phyloP scores from a whole-genome alignment of 2,113 vertebrate species.

The Vidua macroura region DNA sequence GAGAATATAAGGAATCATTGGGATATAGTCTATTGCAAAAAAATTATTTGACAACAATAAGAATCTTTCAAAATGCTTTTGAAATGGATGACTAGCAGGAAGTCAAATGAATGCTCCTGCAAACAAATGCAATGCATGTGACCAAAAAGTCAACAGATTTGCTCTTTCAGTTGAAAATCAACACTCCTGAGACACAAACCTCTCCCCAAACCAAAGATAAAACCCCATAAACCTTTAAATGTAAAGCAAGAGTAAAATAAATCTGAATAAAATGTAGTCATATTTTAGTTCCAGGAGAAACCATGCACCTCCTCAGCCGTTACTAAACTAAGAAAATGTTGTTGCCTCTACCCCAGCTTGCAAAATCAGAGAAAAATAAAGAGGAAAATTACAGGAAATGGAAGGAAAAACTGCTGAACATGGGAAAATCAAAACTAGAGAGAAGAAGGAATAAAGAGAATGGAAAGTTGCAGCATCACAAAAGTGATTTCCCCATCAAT shows the following conservation, averaged over 20 bases:
- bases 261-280: not conserved
- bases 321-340: not conserved
- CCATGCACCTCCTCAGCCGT: not conserved
- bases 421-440: not conserved
- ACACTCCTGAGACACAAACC: not conserved
- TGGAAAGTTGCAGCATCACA: not conserved
- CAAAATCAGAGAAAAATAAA: not conserved
- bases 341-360: not conserved
- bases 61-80: not conserved
- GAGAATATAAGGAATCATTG: not conserved
- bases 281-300: not conserved
- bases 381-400: not conserved
- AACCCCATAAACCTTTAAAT: not conserved
- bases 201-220: not conserved
- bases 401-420: not conserved
- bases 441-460: not conserved
- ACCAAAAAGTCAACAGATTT: slow-evolving; percentile 14
- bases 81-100: not conserved
- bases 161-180: slow-evolving; percentile 10
- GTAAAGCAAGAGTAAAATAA: not conserved
- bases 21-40: not conserved
- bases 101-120: not conserved
- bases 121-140: not conserved
- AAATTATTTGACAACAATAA: not conserved
- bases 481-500: not conserved